Evolutionary conservation across 2,113 vertebrate genomes (phyloP).

Genomic region (Chionis minor): DNA sequence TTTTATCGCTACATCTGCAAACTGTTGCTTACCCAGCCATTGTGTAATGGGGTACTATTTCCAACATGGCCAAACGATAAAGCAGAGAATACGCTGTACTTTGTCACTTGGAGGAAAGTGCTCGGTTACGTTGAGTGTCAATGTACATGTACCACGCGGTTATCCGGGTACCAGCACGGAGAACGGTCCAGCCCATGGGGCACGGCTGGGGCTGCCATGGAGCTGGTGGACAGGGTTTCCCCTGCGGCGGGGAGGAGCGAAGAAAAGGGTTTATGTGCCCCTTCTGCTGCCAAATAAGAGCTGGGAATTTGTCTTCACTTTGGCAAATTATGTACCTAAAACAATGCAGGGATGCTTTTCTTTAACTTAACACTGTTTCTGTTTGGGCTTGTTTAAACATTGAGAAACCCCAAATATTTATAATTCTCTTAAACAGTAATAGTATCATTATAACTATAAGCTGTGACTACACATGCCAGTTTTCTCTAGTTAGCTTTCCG

Average conservation of each 20-base stretch:
- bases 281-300: not conserved
- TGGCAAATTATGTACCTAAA: not conserved
- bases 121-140: not conserved
- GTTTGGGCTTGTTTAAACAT: not conserved
- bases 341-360: not conserved
- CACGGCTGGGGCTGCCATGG: rapidly evolving
- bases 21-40: not conserved
- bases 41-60: not conserved
- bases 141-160: rapidly evolving
- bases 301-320: not conserved
- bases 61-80: not conserved
- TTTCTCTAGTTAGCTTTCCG: not conserved
- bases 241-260: not conserved
- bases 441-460: not conserved
- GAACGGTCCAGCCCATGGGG: not conserved
- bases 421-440: not conserved
- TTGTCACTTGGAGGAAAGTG: not conserved
- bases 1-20: not conserved
- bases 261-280: not conserved
- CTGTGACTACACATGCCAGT: not conserved
- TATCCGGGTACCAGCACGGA: rapidly evolving
- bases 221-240: not conserved
- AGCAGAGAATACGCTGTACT: not conserved
- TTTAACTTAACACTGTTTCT: not conserved
- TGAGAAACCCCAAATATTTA: not conserved